These are phyloP conservation scores for Hylomyscus alleni DNA, from an alignment of 2,797 vertebrate genomes.

Conservation along the genomic window DNA sequence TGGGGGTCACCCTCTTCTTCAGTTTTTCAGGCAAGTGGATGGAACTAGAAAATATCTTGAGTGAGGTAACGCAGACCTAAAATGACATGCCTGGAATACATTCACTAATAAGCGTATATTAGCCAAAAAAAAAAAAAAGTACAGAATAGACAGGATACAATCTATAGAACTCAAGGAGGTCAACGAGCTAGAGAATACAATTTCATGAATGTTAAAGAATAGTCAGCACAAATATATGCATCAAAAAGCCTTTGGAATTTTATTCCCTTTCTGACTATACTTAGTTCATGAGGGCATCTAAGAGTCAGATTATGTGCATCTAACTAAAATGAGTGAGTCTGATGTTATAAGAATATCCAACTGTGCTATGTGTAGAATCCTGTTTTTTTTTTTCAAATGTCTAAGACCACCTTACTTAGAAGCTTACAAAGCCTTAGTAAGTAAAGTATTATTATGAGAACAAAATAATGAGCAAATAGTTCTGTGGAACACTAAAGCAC, in stretches of 20 bases:
- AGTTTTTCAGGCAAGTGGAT: no score
- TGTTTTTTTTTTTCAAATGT: not conserved
- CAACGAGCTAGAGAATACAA: no score
- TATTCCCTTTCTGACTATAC: not conserved
- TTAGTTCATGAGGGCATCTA: no score
- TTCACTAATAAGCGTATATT: no score
- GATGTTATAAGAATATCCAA: not conserved
- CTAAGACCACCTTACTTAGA: not conserved
- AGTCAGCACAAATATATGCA: not conserved
- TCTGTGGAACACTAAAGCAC: not conserved
- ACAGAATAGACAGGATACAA: no score
- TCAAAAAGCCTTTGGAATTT: not conserved
- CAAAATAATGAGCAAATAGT: not conserved
- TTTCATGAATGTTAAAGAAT: not conserved
- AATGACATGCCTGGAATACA: no score
- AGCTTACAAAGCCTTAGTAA: not conserved
- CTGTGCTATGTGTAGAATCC: not conserved
- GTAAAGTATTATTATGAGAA: not conserved
- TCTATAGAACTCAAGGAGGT: no score
- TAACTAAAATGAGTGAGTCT: not conserved
- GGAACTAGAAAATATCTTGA: no score
- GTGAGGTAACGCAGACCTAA: no score
- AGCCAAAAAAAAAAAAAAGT: no score
- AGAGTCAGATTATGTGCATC: not conserved
- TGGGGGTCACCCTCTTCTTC: no score